Evolutionary conservation across 2,888 invertebrate species (phyloP).

Genomic region (Spialia ferax): DNA sequence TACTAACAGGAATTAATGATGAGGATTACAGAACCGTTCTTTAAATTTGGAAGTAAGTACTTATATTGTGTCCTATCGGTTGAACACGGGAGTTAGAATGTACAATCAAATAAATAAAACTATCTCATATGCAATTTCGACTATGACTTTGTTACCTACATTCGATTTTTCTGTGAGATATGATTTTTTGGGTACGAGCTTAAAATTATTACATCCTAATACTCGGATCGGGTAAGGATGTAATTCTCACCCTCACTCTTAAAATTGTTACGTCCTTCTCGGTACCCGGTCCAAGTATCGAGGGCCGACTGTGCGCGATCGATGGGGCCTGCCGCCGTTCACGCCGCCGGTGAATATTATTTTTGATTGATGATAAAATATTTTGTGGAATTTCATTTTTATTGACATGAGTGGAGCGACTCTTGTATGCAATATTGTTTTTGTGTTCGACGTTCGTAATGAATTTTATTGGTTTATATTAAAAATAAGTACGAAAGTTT

Average conservation of each 20-base stretch:
- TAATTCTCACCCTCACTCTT: background rate
- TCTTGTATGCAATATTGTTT: conserved; percentile 16
- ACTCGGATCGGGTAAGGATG: too few relatives aligned
- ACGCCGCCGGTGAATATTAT: conserved; percentile 18
- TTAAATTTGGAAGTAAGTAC: too few relatives aligned
- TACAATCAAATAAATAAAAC: background rate
- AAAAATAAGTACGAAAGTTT: background rate
- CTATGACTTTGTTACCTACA: too few relatives aligned
- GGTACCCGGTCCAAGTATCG: background rate
- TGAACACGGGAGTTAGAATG: too few relatives aligned
- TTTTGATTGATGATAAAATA: conserved; percentile 38
- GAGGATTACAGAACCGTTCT: too few relatives aligned
- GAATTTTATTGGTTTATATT: background rate
- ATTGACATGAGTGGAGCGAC: conserved; percentile 16
- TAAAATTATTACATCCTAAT: too few relatives aligned
- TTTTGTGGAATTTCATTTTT: conserved; percentile 29
- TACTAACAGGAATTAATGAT: too few relatives aligned
- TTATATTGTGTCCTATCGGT: too few relatives aligned
- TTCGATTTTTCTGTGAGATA: too few relatives aligned
- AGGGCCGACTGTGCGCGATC: conserved; percentile 12
- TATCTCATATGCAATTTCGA: too few relatives aligned
- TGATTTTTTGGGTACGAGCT: too few relatives aligned
- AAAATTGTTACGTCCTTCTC: background rate
- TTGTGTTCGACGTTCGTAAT: conserved; percentile 9
- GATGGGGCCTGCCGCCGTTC: conserved; percentile 1